phyloP scores from a whole-genome alignment of 2,888 invertebrate species.

The Chrysolina oricalcia region DNA sequence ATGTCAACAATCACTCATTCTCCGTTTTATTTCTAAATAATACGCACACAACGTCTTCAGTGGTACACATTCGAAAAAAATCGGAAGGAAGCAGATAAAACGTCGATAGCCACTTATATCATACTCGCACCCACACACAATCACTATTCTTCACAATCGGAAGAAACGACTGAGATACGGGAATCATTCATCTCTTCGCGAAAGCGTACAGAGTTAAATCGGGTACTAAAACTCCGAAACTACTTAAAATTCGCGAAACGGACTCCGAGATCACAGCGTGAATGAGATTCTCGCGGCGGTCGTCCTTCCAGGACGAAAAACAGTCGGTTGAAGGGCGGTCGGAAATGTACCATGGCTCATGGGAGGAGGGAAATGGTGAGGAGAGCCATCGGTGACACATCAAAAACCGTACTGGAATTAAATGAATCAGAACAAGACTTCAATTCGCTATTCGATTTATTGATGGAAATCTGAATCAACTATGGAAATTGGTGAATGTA shows the following conservation, averaged over 20 bases:
- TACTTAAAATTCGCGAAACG: constrained; percentile 16
- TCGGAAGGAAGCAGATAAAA: too few relatives aligned
- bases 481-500: too few relatives aligned
- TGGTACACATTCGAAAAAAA: background rate
- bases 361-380: too few relatives aligned
- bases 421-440: too few relatives aligned
- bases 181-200: background rate
- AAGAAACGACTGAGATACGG: background rate
- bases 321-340: background rate
- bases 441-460: too few relatives aligned
- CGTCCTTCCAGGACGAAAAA: background rate
- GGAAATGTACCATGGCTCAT: background rate
- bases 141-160: background rate
- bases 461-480: too few relatives aligned
- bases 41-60: background rate
- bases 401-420: too few relatives aligned
- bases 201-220: background rate
- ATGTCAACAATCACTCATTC: background rate
- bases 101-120: background rate
- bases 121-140: background rate
- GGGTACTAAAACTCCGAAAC: background rate
- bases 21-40: background rate
- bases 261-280: background rate
- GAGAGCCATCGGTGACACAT: too few relatives aligned
- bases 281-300: background rate